A percentile compares a stretch with the other conserved stretches of the same genome.
These are phyloP conservation scores for Gadopsis marmoratus DNA, from an alignment of 2,797 vertebrate species.

Conservation along the genomic window DNA sequence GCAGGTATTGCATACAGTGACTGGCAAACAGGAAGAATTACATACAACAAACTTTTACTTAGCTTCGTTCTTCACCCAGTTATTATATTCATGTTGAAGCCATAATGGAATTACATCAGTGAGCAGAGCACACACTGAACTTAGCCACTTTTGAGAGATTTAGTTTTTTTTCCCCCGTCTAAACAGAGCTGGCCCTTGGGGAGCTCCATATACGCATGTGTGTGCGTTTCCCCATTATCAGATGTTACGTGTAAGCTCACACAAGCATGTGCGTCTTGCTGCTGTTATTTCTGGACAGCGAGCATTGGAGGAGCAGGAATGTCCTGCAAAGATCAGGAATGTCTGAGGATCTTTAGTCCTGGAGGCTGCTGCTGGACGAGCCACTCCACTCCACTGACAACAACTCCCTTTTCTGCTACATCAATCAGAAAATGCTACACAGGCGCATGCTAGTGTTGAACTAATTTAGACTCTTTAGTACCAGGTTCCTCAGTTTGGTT, in stretches of 20 bases:
- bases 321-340: slow-evolving; percentile 74
- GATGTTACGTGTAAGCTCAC: slow-evolving; percentile 23
- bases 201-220: slow-evolving; percentile 27
- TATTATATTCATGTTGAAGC: slow-evolving; percentile 8
- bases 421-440: slow-evolving; percentile 41
- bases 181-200: slow-evolving; percentile 66
- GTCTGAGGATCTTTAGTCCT: slow-evolving; percentile 62
- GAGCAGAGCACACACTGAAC: slow-evolving; percentile 5
- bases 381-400: slow-evolving; percentile 1
- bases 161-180: slow-evolving; percentile 70
- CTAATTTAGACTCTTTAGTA: slow-evolving; percentile 13
- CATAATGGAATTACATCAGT: slow-evolving; percentile 26
- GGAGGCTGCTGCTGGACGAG: slow-evolving; percentile 37
- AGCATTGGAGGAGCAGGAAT: slow-evolving; percentile 61
- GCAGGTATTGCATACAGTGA: too few species aligned
- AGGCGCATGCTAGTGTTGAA: background rate
- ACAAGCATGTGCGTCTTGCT: slow-evolving; percentile 23
- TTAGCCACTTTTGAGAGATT: slow-evolving; percentile 45
- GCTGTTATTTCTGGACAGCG: slow-evolving; percentile 77
- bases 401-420: slow-evolving; percentile 15
- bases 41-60: slow-evolving; percentile 33
- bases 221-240: slow-evolving; percentile 28
- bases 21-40: too few species aligned
- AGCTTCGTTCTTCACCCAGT: slow-evolving; percentile 19
- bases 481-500: background rate